A percentile compares a stretch with the other conserved stretches of the same genome.
Conservation (phyloP, 2,888 invertebrate species). For the Ectropis crepuscularia region DNA sequence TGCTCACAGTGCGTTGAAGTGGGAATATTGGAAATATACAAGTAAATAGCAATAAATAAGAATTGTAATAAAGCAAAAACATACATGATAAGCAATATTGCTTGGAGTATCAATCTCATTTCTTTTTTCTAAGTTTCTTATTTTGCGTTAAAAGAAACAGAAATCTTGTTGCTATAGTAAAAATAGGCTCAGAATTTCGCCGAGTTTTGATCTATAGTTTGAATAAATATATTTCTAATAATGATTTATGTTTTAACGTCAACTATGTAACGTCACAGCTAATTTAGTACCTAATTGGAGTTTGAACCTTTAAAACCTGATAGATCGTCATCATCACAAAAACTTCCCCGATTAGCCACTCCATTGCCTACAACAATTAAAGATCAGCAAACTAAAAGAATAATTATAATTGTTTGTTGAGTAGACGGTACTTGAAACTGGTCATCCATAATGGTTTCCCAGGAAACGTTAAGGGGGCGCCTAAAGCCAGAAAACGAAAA, state of each 20-base stretch:
- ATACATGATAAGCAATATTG: no score
- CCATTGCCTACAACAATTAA: conserved; percentile 14
- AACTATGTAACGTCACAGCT: neutral
- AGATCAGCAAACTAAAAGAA: conserved; percentile 15
- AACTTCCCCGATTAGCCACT: conserved; percentile 6
- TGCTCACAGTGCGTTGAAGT: no score
- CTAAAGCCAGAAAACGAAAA: no score
- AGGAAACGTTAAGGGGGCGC: conserved; percentile 40
- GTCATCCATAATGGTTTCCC: conserved; percentile 41
- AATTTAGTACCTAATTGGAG: neutral
- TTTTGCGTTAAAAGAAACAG: neutral
- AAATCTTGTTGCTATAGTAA: neutral
- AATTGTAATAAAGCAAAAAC: no score
- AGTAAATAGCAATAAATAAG: no score
- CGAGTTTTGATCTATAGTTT: neutral
- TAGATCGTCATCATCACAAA: neutral
- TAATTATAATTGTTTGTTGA: conserved; percentile 30
- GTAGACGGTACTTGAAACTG: conserved; percentile 28
- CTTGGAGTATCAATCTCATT: no score
- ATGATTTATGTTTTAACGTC: neutral
- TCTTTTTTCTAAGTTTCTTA: no score
- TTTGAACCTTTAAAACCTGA: neutral
- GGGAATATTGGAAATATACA: no score
- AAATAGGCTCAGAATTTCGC: neutral
- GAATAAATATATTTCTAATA: neutral